Percentiles rank a stretch among this genome's conserved stretches.
Evolutionary conservation across 2,888 invertebrate genomes (phyloP).

Genomic region (Leistus spinibarbis): DNA sequence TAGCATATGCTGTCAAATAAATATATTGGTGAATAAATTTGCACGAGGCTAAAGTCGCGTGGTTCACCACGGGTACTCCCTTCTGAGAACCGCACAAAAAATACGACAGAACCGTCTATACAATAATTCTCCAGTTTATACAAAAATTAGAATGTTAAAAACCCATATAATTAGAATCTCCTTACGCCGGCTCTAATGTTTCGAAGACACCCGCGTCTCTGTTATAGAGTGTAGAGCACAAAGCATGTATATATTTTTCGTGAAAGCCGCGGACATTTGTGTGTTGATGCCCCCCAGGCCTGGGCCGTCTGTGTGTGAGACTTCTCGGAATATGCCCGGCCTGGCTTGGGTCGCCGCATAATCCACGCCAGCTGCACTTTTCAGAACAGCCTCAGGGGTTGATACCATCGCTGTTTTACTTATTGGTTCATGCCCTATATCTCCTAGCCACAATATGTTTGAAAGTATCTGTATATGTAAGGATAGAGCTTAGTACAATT

Average conservation of each 20-base stretch:
- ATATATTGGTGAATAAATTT: background rate
- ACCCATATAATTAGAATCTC: no score
- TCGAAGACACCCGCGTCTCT: background rate
- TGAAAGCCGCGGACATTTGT: background rate
- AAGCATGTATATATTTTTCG: background rate
- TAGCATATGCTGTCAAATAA: background rate
- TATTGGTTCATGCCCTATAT: background rate
- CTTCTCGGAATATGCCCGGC: background rate
- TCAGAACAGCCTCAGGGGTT: background rate
- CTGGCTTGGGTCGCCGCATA: background rate
- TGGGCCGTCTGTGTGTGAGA: background rate
- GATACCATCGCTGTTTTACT: background rate
- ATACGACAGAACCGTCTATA: background rate
- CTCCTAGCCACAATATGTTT: no score
- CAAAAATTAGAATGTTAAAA: no score
- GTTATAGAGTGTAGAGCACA: background rate
- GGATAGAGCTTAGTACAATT: no score
- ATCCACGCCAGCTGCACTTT: conserved; percentile 9
- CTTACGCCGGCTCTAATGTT: background rate
- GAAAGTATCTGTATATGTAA: no score
- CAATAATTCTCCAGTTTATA: no score
- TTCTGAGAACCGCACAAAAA: background rate
- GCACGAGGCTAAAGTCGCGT: background rate
- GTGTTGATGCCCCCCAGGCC: background rate
- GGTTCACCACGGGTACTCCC: background rate